These are phyloP conservation scores for Taeniopygia guttata DNA, from an alignment of 2,797 vertebrate species.

Conservation along the genomic window DNA sequence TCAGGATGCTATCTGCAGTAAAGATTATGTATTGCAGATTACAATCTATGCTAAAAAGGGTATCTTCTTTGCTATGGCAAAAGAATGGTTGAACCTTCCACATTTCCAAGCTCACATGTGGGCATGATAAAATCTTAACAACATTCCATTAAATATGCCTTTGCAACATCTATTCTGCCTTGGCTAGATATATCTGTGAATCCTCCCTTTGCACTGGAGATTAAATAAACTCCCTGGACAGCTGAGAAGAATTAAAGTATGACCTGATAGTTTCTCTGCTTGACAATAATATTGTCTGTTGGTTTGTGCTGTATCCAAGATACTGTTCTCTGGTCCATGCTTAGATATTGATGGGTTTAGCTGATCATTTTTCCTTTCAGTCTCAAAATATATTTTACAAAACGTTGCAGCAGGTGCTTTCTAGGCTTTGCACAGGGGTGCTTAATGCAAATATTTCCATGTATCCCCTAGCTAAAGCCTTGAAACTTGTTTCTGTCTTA, in stretches of 20 bases:
- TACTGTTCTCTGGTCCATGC: slow-evolving; percentile 41
- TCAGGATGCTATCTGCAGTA: not conserved
- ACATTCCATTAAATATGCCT: slow-evolving; percentile 25
- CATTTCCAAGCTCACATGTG: not conserved
- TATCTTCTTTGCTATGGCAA: not conserved
- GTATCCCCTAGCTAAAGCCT: not conserved
- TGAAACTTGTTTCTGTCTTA: not conserved
- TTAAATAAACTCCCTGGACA: slow-evolving; percentile 48
- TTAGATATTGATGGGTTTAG: slow-evolving; percentile 53
- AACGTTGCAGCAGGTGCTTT: slow-evolving; percentile 21
- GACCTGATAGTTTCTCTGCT: slow-evolving; percentile 24
- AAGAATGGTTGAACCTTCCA: not conserved
- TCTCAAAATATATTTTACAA: slow-evolving; percentile 36
- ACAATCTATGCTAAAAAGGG: not conserved
- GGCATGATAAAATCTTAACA: slow-evolving; percentile 45
- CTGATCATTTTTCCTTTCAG: slow-evolving; percentile 39
- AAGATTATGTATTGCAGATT: slow-evolving; percentile 26
- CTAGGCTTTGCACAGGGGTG: not conserved
- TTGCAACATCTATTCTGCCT: slow-evolving; percentile 23
- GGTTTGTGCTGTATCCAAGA: slow-evolving; percentile 52
- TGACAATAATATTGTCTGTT: slow-evolving; percentile 48
- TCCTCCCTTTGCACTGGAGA: slow-evolving; percentile 4
- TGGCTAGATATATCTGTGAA: slow-evolving; percentile 15
- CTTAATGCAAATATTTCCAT: not conserved
- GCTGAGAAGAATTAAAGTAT: slow-evolving; percentile 48